phyloP scores from a whole-genome alignment of 2,888 invertebrate species.

The Drosophila mettleri region DNA sequence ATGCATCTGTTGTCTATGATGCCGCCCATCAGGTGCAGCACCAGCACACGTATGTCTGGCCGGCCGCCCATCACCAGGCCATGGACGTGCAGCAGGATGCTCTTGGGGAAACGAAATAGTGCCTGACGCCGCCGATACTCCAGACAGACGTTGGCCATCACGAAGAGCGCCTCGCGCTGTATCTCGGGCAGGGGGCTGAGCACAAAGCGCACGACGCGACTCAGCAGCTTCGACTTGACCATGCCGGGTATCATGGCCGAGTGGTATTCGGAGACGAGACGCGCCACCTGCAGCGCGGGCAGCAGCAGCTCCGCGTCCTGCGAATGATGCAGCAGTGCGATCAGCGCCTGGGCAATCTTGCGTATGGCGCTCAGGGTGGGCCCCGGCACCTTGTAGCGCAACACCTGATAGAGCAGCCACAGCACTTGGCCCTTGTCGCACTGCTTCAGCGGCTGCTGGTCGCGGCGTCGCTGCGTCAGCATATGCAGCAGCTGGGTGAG shows the following conservation, averaged over 20 bases:
- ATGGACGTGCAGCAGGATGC: constrained; percentile 43
- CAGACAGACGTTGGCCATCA: constrained; percentile 46
- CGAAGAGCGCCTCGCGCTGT: constrained; percentile 51
- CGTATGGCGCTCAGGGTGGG: constrained; percentile 23
- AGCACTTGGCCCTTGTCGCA: constrained; percentile 33
- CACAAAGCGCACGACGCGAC: constrained; percentile 31
- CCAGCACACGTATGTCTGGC: constrained; percentile 37
- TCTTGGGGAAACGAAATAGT: constrained; percentile 33
- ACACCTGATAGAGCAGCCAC: constrained; percentile 53
- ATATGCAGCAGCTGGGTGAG: constrained; percentile 31
- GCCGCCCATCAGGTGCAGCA: constrained; percentile 39
- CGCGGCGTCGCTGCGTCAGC: background rate
- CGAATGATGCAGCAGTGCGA: constrained; percentile 6
- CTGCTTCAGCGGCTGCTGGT: constrained; percentile 6
- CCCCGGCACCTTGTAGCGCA: constrained; percentile 46
- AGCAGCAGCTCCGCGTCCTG: constrained; percentile 41
- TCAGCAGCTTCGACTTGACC: constrained; percentile 28
- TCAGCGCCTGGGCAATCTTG: constrained; percentile 29
- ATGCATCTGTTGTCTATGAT: constrained; percentile 54
- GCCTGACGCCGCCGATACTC: constrained; percentile 22
- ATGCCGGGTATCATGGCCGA: constrained; percentile 36
- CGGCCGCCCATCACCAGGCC: constrained; percentile 31
- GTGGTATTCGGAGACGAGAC: constrained; percentile 55
- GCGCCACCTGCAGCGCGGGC: constrained; percentile 35
- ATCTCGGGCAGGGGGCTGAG: constrained; percentile 43